A percentile compares a stretch with the other conserved stretches of the same genome.
phyloP scores from a whole-genome alignment of 2,113 vertebrate species.

The Onychorhynchus coronatus region DNA sequence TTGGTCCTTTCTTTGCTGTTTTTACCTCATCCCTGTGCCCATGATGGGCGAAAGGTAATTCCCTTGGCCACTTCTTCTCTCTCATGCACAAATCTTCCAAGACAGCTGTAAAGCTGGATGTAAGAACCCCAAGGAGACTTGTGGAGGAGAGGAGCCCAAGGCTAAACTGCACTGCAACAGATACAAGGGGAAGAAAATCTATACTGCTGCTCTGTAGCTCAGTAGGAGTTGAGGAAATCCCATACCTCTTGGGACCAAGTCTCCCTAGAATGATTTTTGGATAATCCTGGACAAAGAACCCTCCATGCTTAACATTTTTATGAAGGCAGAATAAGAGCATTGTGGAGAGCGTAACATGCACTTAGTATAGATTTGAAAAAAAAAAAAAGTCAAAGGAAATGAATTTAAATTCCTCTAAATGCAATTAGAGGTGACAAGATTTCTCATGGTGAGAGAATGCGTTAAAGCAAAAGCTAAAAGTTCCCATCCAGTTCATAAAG shows the following conservation, averaged over 20 bases:
- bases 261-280: neutral
- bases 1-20: neutral
- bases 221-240: neutral
- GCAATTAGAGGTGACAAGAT: conserved; percentile 62
- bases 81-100: neutral
- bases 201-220: neutral
- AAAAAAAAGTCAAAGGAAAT: conserved; percentile 62
- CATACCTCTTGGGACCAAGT: neutral
- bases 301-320: neutral
- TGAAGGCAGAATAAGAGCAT: neutral
- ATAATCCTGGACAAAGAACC: conserved; percentile 19
- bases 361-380: conserved; percentile 45
- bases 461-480: conserved; percentile 54
- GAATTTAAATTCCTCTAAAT: conserved; percentile 63
- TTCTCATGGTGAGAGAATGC: conserved; percentile 53
- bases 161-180: neutral
- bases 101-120: neutral
- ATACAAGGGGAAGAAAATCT: neutral
- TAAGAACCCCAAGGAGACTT: neutral
- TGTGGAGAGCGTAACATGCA: neutral
- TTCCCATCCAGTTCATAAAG: conserved; percentile 64
- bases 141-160: neutral
- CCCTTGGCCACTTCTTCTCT: neutral
- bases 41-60: neutral
- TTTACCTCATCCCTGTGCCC: neutral